These are phyloP conservation scores for Pogonognathellus flavescens DNA, from an alignment of 1,140 invertebrate genomes.

Conservation along the genomic window DNA sequence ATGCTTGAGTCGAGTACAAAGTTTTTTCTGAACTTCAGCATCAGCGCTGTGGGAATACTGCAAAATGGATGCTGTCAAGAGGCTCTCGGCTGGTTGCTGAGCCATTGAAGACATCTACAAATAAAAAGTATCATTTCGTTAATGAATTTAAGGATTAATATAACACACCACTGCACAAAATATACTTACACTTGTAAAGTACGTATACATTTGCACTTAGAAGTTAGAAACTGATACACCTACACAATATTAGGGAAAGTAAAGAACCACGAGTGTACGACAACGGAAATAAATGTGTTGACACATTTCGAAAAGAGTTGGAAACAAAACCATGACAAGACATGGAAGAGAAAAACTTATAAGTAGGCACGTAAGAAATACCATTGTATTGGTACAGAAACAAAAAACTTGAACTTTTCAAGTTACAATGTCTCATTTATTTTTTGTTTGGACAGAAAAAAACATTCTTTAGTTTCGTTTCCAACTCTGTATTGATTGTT, in stretches of 20 bases:
- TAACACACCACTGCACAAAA: background rate
- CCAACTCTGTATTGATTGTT: too few relatives aligned
- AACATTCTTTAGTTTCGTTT: too few relatives aligned
- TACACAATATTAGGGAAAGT: background rate
- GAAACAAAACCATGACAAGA: background rate
- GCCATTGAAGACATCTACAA: slow-evolving; percentile 72
- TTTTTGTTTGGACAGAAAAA: too few relatives aligned
- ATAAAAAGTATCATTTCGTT: slow-evolving; percentile 15
- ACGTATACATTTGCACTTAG: too few relatives aligned
- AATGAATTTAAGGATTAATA: too few relatives aligned
- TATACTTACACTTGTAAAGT: too few relatives aligned
- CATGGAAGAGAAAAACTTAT: background rate
- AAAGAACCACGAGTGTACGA: background rate
- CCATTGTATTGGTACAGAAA: background rate
- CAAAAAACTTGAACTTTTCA: slow-evolving; percentile 10
- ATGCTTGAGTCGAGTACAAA: slow-evolving; percentile 75
- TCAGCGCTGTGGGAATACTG: slow-evolving; percentile 78
- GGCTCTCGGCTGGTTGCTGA: slow-evolving; percentile 72
- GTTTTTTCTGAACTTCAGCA: slow-evolving; percentile 74
- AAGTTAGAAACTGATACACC: background rate
- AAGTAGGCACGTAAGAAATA: too few relatives aligned
- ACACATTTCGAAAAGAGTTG: background rate
- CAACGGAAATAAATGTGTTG: background rate
- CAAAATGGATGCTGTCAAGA: slow-evolving; percentile 74
- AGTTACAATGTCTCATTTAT: background rate